Conservation (phyloP, 1,140 invertebrate genomes). For the Onthophagus taurus region DNA sequence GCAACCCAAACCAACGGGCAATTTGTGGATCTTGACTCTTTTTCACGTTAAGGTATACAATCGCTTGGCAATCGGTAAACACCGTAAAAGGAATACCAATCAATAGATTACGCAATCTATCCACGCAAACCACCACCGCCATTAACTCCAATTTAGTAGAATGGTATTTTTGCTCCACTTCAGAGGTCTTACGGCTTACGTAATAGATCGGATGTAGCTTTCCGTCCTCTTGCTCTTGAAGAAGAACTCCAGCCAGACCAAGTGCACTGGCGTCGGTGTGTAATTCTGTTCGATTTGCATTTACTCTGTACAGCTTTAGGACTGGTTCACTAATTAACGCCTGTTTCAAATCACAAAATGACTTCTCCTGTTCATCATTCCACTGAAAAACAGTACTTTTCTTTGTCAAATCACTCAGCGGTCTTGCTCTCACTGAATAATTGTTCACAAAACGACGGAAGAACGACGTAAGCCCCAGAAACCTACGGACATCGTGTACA, state of each 20-base stretch:
- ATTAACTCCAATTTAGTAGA: slow-evolving; percentile 25
- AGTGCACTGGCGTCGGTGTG: slow-evolving; percentile 31
- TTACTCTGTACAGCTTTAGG: slow-evolving; percentile 11
- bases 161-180: slow-evolving; percentile 23
- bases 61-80: slow-evolving; percentile 32
- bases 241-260: slow-evolving; percentile 3
- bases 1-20: slow-evolving; percentile 20
- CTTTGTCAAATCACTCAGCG: slow-evolving; percentile 15
- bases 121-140: slow-evolving; percentile 18
- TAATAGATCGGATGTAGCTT: background rate
- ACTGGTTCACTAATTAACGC: too few species aligned
- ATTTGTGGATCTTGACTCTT: slow-evolving; percentile 20
- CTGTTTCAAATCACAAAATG: slow-evolving; percentile 9
- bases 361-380: background rate
- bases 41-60: slow-evolving; percentile 18
- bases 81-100: slow-evolving; percentile 34
- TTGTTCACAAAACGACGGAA: too few species aligned
- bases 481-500: too few species aligned
- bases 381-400: slow-evolving; percentile 11
- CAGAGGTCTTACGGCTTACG: slow-evolving; percentile 16
- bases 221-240: slow-evolving; percentile 5
- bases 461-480: too few species aligned
- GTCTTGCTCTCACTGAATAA: slow-evolving; percentile 20
- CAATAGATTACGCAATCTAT: slow-evolving; percentile 29
- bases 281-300: slow-evolving; percentile 26